These are phyloP conservation scores for Lasioglossum malachurum DNA, from an alignment of 2,888 invertebrate genomes.

Conservation along the genomic window DNA sequence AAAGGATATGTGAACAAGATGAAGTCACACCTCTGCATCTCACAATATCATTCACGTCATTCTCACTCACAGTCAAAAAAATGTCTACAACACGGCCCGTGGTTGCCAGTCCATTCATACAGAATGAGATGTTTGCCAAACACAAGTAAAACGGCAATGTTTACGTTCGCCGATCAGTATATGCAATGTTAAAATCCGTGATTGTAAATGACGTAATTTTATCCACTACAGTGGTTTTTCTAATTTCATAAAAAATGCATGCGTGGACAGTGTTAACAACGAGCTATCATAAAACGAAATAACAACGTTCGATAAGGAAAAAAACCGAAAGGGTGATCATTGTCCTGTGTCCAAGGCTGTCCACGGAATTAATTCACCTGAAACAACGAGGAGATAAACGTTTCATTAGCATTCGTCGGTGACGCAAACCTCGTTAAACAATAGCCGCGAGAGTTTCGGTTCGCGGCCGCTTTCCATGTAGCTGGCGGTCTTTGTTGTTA, in stretches of 20 bases:
- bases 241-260: neutral
- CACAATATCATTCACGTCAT: neutral
- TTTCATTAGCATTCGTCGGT: constrained; percentile 66
- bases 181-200: neutral
- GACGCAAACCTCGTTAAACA: constrained; percentile 66
- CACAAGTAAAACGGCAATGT: neutral
- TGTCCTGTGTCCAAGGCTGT: constrained; percentile 60
- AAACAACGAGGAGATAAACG: constrained; percentile 61
- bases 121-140: neutral
- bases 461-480: constrained; percentile 40
- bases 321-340: neutral
- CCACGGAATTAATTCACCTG: constrained; percentile 59
- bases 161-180: neutral
- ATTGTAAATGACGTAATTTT: neutral
- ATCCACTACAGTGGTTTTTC: neutral
- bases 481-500: constrained; percentile 25
- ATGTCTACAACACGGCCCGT: neutral
- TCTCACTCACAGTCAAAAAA: neutral
- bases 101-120: neutral
- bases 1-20: neutral
- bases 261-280: neutral
- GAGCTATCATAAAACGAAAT: neutral
- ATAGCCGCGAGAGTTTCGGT: constrained; percentile 46
- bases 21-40: neutral
- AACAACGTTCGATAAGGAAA: neutral